Percentiles rank a stretch among this genome's conserved stretches.
Conservation (phyloP, 2,888 invertebrate species). For the Metalampra italica region DNA sequence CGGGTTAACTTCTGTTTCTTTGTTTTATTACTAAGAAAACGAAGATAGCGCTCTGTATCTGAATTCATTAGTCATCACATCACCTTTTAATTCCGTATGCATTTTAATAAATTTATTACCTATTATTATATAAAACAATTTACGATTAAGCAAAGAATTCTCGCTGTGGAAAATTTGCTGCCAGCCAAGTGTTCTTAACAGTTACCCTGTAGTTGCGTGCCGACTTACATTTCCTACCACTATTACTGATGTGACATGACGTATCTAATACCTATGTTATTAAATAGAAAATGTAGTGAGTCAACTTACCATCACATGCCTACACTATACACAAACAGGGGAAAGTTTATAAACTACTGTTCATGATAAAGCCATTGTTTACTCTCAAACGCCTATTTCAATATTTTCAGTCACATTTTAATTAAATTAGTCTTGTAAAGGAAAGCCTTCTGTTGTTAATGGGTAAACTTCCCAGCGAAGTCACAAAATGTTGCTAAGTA, state of each 20-base stretch:
- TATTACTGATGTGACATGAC: constrained; percentile 24
- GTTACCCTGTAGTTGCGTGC: constrained; percentile 40
- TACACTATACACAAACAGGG: constrained; percentile 30
- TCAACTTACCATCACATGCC: constrained; percentile 26
- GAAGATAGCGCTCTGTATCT: constrained; percentile 16
- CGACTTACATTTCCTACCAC: constrained; percentile 35
- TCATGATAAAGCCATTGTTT: background rate
- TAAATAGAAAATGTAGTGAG: constrained; percentile 45
- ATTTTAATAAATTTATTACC: too few relatives aligned
- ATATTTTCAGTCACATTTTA: background rate
- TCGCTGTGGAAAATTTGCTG: constrained; percentile 61
- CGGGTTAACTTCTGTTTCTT: too few relatives aligned
- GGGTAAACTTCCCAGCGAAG: background rate
- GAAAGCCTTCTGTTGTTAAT: too few relatives aligned
- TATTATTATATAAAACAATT: too few relatives aligned
- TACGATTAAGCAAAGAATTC: constrained; percentile 48
- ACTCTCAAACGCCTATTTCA: background rate
- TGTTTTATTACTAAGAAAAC: too few relatives aligned
- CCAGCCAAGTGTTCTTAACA: constrained; percentile 40
- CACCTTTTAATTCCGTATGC: too few relatives aligned
- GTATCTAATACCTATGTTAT: constrained; percentile 35
- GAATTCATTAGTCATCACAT: constrained; percentile 32
- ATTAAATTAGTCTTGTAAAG: too few relatives aligned
- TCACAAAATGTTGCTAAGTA: background rate
- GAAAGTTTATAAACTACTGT: constrained; percentile 35